Percentiles rank a stretch among this genome's conserved stretches.
Conservation (phyloP, 2,797 vertebrate genomes). For the Heteromormyrus szaboi region DNA sequence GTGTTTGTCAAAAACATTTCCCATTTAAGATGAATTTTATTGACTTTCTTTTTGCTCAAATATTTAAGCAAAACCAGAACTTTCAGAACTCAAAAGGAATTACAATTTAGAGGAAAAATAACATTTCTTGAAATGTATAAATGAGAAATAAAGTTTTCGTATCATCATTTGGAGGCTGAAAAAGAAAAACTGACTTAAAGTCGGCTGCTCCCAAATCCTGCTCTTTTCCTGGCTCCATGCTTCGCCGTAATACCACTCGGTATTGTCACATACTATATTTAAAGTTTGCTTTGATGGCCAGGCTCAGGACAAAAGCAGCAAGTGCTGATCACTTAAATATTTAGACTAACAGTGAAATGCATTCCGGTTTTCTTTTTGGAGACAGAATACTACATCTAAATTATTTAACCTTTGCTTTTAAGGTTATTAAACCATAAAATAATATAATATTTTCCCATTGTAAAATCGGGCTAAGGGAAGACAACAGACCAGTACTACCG, state of each 20-base stretch:
- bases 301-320: neutral
- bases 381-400: neutral
- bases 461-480: neutral
- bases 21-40: neutral
- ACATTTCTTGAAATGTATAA: neutral
- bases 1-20: neutral
- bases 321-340: neutral
- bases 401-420: neutral
- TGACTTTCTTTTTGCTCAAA: neutral
- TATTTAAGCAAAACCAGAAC: neutral
- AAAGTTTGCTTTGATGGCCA: neutral
- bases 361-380: neutral
- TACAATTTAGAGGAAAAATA: neutral
- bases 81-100: neutral
- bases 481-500: neutral
- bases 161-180: neutral
- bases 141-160: neutral
- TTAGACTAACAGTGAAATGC: neutral
- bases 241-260: neutral
- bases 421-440: neutral
- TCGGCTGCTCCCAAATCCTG: neutral
- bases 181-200: neutral
- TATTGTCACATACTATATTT: neutral
- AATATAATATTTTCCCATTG: neutral
- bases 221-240: neutral